These are phyloP conservation scores for Chelonoidis abingdonii DNA, from an alignment of 2,113 vertebrate species.

Conservation along the genomic window DNA sequence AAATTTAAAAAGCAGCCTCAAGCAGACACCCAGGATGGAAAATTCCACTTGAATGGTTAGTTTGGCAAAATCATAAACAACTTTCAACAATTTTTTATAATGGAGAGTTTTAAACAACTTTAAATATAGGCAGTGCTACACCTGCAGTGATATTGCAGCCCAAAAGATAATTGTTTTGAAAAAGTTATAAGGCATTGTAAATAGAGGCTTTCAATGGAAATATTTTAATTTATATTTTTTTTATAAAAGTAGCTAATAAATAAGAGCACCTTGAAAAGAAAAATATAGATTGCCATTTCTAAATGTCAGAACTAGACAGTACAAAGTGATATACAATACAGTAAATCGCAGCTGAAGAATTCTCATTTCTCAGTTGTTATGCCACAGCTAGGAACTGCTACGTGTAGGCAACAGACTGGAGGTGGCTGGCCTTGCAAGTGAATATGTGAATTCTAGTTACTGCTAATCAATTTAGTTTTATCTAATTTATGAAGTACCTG, in stretches of 20 bases:
- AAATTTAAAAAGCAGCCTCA: background rate
- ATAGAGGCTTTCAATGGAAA: background rate
- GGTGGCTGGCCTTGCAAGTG: background rate
- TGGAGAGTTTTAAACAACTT: background rate
- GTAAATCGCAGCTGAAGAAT: background rate
- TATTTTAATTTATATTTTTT: background rate
- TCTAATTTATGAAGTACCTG: background rate
- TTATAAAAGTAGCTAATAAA: background rate
- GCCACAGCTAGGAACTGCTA: background rate
- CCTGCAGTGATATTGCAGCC: fast-evolving
- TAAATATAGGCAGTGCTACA: background rate
- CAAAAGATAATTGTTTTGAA: background rate
- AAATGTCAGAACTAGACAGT: background rate
- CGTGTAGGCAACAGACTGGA: background rate
- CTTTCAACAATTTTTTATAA: background rate
- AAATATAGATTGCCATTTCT: background rate
- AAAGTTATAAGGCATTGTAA: background rate
- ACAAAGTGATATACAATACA: background rate
- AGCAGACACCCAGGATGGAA: background rate
- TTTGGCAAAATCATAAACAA: background rate
- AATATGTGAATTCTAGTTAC: background rate
- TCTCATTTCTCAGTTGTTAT: background rate
- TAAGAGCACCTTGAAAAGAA: background rate
- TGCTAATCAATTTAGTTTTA: background rate
- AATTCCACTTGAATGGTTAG: background rate